Evolutionary conservation across 2,888 invertebrate genomes (phyloP).

Genomic region (Pseudolycoriella hygida): DNA sequence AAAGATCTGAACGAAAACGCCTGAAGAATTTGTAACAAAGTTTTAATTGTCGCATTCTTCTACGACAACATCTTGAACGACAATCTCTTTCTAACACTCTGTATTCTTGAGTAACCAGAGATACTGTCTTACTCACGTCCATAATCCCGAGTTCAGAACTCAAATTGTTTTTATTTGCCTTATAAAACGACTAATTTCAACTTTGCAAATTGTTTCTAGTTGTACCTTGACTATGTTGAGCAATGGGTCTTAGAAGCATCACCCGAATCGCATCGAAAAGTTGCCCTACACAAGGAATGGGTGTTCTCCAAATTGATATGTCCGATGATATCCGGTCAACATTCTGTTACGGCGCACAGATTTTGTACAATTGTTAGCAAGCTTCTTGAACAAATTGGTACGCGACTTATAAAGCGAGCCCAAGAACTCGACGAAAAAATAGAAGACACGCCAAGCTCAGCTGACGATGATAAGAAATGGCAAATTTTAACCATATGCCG

Average conservation of each 20-base stretch:
- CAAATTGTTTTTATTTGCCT: too few relatives aligned
- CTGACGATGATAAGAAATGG: constrained; percentile 21
- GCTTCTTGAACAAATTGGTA: constrained; percentile 30
- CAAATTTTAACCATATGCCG: constrained; percentile 42
- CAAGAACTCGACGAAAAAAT: constrained; percentile 27
- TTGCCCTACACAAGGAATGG: constrained; percentile 76
- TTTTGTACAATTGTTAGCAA: constrained; percentile 41
- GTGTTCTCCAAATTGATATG: constrained; percentile 63
- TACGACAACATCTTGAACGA: too few relatives aligned
- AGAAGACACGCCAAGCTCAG: constrained; percentile 19
- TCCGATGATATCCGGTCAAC: constrained; percentile 57
- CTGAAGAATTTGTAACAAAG: too few relatives aligned
- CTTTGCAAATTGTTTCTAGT: constrained; percentile 33
- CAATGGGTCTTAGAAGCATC: constrained; percentile 51
- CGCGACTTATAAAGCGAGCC: constrained; percentile 29
- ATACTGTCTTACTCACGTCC: too few relatives aligned
- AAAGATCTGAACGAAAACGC: too few relatives aligned
- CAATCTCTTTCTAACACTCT: too few relatives aligned
- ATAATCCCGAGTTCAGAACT: too few relatives aligned
- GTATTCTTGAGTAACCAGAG: too few relatives aligned
- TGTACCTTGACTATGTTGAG: constrained; percentile 73
- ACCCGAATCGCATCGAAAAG: constrained; percentile 38
- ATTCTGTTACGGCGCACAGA: constrained; percentile 51
- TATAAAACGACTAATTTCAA: too few relatives aligned
- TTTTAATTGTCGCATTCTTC: too few relatives aligned